phyloP scores from a whole-genome alignment of 2,113 vertebrate species.

The Grantiella picta region DNA sequence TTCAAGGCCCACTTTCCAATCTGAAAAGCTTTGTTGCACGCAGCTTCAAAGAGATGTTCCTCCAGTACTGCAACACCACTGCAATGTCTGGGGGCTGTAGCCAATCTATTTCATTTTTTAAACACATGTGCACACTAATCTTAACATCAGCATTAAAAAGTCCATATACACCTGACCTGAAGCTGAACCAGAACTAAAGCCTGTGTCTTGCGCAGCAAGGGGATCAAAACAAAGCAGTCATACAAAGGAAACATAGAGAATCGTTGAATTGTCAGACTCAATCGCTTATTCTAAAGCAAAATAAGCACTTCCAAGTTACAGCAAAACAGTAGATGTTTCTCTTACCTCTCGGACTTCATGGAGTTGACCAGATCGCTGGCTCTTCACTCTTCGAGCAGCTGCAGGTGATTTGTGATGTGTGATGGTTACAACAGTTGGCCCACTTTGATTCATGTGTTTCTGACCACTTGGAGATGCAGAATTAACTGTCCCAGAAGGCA shows the following conservation, averaged over 20 bases:
- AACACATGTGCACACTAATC: not conserved
- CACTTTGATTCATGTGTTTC: conserved; percentile 75
- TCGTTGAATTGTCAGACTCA: not conserved
- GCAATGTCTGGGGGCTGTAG: not conserved
- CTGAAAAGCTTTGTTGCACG: not conserved
- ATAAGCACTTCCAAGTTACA: not conserved
- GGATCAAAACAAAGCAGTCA: not conserved
- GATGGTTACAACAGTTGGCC: conserved; percentile 86
- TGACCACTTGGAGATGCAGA: conserved; percentile 87
- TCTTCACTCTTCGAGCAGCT: conserved; percentile 84
- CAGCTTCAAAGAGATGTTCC: not conserved
- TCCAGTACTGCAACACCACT: not conserved
- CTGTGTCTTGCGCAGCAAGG: not conserved
- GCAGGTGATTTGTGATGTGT: conserved; percentile 96
- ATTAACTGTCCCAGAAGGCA: conserved; percentile 80
- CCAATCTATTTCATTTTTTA: not conserved
- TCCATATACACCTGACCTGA: not conserved
- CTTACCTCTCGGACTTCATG: conserved; percentile 95
- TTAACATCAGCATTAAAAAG: not conserved
- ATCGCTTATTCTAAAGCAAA: not conserved
- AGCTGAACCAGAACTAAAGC: not conserved
- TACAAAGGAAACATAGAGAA: not conserved
- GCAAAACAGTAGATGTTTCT: not conserved
- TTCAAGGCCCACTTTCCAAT: not conserved
- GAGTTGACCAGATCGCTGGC: conserved; percentile 82